These are phyloP conservation scores for Drosophila varians DNA, from an alignment of 1,140 invertebrate species.

Conservation along the genomic window DNA sequence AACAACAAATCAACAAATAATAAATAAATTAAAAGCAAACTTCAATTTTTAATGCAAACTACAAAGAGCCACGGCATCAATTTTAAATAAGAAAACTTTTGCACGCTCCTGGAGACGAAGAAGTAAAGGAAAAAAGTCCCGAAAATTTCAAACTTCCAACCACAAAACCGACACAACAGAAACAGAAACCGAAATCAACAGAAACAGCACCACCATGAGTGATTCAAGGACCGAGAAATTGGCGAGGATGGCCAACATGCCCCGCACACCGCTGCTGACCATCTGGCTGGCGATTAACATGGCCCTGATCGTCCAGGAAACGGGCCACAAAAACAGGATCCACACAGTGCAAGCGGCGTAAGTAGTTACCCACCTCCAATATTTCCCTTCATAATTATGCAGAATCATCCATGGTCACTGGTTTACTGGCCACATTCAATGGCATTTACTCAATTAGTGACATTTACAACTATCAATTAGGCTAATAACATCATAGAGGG, in stretches of 20 bases:
- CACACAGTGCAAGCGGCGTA: slow-evolving; percentile 81
- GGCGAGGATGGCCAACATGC: slow-evolving; percentile 63
- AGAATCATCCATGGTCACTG: slow-evolving; percentile 6
- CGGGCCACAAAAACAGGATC: slow-evolving; percentile 61
- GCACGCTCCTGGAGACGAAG: slow-evolving; percentile 28
- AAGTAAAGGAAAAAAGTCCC: neutral
- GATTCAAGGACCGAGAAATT: slow-evolving; percentile 78
- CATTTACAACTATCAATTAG: slow-evolving; percentile 68
- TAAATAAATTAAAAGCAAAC: slow-evolving; percentile 38
- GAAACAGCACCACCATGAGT: slow-evolving; percentile 74
- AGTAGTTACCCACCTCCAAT: slow-evolving; percentile 59
- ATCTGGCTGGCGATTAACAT: slow-evolving; percentile 82
- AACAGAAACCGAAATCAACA: slow-evolving; percentile 13
- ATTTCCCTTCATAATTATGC: slow-evolving; percentile 32
- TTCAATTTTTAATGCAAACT: slow-evolving; percentile 63
- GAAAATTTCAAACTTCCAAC: slow-evolving; percentile 29
- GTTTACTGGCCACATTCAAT: slow-evolving; percentile 1
- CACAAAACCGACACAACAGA: slow-evolving; percentile 14
- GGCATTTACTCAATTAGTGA: slow-evolving; percentile 57
- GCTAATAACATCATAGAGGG: slow-evolving; percentile 61
- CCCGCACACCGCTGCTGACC: slow-evolving; percentile 74
- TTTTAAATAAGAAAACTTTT: slow-evolving; percentile 58
- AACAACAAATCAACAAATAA: too few species aligned
- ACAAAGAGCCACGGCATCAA: slow-evolving; percentile 47
- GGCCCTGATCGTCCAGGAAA: slow-evolving; percentile 78